Conservation (phyloP, 1,140 invertebrate species). For the Gonioctena quinquepunctata region DNA sequence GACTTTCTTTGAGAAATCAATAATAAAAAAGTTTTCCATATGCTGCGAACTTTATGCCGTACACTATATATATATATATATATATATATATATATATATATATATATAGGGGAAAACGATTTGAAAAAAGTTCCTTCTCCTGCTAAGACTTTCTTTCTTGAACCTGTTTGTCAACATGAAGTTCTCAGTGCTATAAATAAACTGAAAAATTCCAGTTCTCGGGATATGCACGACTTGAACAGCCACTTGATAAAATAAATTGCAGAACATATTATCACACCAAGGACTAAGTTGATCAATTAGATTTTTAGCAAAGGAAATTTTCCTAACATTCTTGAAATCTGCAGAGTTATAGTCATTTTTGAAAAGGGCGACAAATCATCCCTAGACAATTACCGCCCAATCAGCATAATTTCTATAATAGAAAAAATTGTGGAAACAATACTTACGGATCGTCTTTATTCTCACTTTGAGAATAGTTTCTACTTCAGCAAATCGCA, state of each 20-base stretch:
- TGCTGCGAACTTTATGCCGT: too few relatives aligned
- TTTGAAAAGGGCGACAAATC: background rate
- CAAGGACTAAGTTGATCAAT: background rate
- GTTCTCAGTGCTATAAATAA: constrained; percentile 1
- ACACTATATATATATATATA: too few relatives aligned
- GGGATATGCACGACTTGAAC: background rate
- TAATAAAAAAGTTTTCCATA: too few relatives aligned
- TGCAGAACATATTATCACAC: background rate
- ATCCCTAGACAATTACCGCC: background rate
- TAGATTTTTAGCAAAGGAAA: background rate
- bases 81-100: too few relatives aligned
- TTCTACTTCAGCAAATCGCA: background rate
- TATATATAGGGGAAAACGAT: too few relatives aligned
- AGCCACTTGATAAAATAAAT: too few relatives aligned
- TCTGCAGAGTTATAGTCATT: background rate
- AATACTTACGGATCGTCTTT: background rate
- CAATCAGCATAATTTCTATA: background rate
- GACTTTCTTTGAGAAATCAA: too few relatives aligned
- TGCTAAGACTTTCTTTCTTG: too few relatives aligned
- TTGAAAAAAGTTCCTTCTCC: too few relatives aligned
- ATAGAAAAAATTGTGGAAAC: background rate
- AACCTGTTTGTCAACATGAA: too few relatives aligned
- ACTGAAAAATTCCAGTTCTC: background rate
- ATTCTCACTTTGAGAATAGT: background rate
- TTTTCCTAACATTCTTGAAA: background rate